phyloP scores from a whole-genome alignment of 2,113 vertebrate species.

The Pardalotus punctatus region DNA sequence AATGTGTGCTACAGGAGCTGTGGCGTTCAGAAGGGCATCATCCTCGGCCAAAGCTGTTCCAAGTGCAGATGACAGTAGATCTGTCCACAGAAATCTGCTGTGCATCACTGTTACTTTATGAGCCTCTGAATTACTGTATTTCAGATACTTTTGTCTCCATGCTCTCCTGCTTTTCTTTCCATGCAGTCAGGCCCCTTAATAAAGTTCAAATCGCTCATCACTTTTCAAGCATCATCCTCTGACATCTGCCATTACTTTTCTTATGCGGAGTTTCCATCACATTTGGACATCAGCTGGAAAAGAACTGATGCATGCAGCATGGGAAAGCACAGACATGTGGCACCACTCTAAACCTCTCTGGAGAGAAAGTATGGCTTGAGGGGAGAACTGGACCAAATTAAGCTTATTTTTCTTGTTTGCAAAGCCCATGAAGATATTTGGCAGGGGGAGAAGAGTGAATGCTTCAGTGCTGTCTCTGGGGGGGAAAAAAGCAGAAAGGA shows the following conservation, averaged over 20 bases:
- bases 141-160: not conserved
- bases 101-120: not conserved
- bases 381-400: not conserved
- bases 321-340: not conserved
- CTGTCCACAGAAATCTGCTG: not conserved
- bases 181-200: not conserved
- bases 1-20: rapidly evolving
- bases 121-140: not conserved
- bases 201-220: not conserved
- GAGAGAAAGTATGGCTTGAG: not conserved
- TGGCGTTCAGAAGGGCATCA: not conserved
- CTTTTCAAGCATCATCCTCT: not conserved
- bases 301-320: not conserved
- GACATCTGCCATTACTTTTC: not conserved
- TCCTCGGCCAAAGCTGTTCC: not conserved
- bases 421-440: not conserved
- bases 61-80: not conserved
- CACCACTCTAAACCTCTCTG: not conserved
- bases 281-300: not conserved
- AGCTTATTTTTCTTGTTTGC: not conserved
- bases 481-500: rapidly evolving
- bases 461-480: not conserved
- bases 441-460: not conserved
- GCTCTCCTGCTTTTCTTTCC: not conserved
- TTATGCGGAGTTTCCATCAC: not conserved